These are phyloP conservation scores for Aviceda subcristata DNA, from an alignment of 2,113 vertebrate species.

Conservation along the genomic window DNA sequence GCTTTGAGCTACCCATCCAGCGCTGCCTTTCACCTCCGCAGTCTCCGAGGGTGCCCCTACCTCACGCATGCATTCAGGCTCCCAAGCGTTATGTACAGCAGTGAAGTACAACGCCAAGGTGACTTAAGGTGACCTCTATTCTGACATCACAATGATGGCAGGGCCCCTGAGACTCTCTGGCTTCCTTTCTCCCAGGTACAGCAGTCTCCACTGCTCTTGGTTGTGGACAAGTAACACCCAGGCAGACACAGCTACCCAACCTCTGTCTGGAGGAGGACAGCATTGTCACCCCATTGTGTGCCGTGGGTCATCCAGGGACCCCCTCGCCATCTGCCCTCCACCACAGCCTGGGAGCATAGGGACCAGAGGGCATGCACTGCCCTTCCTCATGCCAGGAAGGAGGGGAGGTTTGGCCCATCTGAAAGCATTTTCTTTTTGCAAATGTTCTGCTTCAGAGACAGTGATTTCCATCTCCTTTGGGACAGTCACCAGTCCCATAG, in stretches of 20 bases:
- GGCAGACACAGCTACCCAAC: background rate
- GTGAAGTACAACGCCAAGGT: background rate
- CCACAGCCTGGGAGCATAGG: background rate
- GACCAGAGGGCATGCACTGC: too few relatives aligned
- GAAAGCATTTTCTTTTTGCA: background rate
- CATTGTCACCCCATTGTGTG: background rate
- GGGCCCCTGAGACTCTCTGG: background rate
- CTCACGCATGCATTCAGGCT: background rate
- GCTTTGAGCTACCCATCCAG: background rate
- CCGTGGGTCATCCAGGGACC: background rate
- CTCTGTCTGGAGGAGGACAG: background rate
- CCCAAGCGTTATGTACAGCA: background rate
- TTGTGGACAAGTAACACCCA: background rate
- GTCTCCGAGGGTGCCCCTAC: background rate
- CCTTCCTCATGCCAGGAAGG: background rate
- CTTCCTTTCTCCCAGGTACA: background rate
- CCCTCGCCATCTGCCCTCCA: accelerated
- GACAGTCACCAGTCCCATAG: background rate
- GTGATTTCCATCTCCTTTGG: background rate
- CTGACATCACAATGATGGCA: background rate
- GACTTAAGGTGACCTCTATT: background rate
- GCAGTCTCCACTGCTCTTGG: background rate
- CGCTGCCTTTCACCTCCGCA: background rate
- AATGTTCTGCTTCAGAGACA: background rate
- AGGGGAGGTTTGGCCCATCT: background rate